Conservation (phyloP, 2,888 invertebrate species). For the Itoplectis maculator region DNA sequence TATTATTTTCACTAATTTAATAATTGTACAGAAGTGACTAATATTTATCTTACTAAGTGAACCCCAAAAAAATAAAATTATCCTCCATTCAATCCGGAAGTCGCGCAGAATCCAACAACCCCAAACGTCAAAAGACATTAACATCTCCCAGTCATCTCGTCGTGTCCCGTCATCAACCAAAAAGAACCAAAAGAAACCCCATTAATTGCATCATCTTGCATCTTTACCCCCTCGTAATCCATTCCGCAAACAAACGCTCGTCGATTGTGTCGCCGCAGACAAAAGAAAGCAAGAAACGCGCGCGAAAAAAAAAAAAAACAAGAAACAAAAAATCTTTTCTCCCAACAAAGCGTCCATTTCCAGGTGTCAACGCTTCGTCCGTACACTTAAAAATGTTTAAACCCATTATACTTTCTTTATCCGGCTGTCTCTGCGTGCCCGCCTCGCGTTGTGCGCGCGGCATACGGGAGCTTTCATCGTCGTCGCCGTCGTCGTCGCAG, state of each 20-base stretch:
- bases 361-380: neutral
- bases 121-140: no score
- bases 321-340: neutral
- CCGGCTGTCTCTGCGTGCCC: neutral
- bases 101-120: no score
- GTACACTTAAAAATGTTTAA: constrained; percentile 15
- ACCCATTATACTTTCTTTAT: constrained; percentile 38
- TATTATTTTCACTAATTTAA: no score
- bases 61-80: no score
- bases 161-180: neutral
- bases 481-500: constrained; percentile 11
- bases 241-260: neutral
- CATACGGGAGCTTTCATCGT: constrained; percentile 31
- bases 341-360: neutral
- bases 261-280: no score
- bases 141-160: no score
- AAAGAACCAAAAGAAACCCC: neutral
- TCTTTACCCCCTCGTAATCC: neutral
- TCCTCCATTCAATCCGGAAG: no score
- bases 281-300: neutral
- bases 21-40: no score
- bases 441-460: constrained; percentile 18
- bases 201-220: no score
- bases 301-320: neutral
- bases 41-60: no score